phyloP scores from a whole-genome alignment of 2,888 invertebrate species.

The Ichneumon xanthorius region DNA sequence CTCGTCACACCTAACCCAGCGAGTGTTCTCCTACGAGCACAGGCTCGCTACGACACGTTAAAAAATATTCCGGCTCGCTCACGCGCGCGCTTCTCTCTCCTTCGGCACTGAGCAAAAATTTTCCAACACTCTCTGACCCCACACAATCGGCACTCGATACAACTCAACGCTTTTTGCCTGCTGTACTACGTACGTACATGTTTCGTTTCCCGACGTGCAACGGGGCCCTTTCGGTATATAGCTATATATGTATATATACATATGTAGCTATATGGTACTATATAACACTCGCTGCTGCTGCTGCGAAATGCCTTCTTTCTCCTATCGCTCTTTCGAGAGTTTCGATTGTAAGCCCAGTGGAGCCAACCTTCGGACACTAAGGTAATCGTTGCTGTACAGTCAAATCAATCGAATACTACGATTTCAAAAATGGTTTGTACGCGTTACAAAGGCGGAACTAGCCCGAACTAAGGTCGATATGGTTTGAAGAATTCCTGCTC shows the following conservation, averaged over 20 bases:
- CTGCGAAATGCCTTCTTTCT: conserved; percentile 15
- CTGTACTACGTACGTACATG: conserved; percentile 80
- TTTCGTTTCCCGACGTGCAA: conserved; percentile 81
- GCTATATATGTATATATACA: conserved; percentile 33
- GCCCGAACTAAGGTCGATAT: no score
- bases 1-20: conserved; percentile 53
- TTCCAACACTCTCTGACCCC: conserved; percentile 51
- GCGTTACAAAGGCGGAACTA: no score
- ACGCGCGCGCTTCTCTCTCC: conserved; percentile 10
- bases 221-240: conserved; percentile 72
- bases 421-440: no score
- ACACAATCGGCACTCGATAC: conserved; percentile 70
- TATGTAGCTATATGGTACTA: conserved; percentile 65
- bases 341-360: conserved; percentile 70
- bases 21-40: not conserved
- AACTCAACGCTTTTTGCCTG: conserved; percentile 76
- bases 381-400: not conserved
- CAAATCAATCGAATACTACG: no score
- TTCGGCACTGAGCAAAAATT: conserved; percentile 51
- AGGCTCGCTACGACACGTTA: conserved; percentile 1
- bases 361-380: conserved; percentile 66
- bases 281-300: not conserved
- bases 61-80: conserved; percentile 6
- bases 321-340: conserved; percentile 66
- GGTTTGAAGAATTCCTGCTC: no score